Percentiles rank a stretch among this genome's conserved stretches.
Conservation (phyloP, 2,113 vertebrate species). For the Platysternon megacephalum region DNA sequence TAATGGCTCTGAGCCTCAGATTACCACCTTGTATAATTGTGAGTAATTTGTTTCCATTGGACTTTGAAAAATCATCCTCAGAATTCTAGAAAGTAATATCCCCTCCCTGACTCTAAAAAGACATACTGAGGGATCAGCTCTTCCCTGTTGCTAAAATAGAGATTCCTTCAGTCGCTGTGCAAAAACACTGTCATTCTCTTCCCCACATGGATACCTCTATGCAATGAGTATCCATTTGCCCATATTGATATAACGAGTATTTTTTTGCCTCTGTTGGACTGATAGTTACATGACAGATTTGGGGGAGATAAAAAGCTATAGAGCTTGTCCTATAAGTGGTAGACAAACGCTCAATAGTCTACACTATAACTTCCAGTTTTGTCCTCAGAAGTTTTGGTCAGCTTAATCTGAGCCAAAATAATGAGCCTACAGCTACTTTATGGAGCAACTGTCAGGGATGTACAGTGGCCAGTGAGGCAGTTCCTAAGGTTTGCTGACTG, state of each 20-base stretch:
- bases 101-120: background rate
- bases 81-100: background rate
- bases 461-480: conserved; percentile 46
- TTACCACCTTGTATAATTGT: background rate
- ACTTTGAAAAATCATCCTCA: background rate
- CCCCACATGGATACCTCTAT: background rate
- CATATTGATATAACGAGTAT: background rate
- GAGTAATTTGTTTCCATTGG: background rate
- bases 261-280: background rate
- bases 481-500: background rate
- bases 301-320: background rate
- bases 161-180: accelerated
- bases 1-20: background rate
- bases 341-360: background rate
- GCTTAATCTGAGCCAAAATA: background rate
- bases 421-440: background rate
- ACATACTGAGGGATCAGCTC: background rate
- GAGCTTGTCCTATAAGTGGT: accelerated
- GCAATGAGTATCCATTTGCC: background rate
- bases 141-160: accelerated
- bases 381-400: background rate
- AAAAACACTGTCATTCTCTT: background rate
- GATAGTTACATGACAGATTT: background rate
- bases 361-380: background rate
- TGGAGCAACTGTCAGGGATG: conserved; percentile 69